Base-by-base conservation (phyloP, 2,113 vertebrate species). In the Pristiophorus japonicus region DNA sequence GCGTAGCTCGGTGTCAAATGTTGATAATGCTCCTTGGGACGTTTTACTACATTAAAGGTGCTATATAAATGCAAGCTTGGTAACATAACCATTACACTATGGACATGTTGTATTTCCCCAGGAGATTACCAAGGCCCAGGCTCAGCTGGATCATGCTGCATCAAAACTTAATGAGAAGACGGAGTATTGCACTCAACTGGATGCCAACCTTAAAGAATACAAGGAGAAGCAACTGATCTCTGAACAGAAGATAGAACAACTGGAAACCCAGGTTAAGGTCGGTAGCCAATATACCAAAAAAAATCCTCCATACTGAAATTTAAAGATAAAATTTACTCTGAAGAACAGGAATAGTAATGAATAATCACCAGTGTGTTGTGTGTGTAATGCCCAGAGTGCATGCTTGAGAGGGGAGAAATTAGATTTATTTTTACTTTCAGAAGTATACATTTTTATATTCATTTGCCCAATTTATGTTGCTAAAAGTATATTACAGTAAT, bases 181-280 rank as follows among this genome's bases (percentile, higher is more conserved):
- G 95, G 98, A 99, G 75, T 98, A 98, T 95, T 98, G 98, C 96
- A 96, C 95, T 95, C 99, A 99, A 97, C 96, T 99, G 95, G 99
- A 99, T 97, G 96, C 96, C 96, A 97, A 0, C 96, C 97, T 99
- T 90, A 99, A 99, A 96, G 99, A 99, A 85, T 97, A 97, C 97
- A 99, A 98, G 97, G 99, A 99, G 96, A 98, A 98, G 96, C 96
- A 97, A 16, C 96, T 99, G 96, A 97, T 97, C 96, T 97, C 98
- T 96, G 99, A 99, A 62, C 99, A 99, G 96, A 98, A 97, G 94
- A 96, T 96, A 0, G 99, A 99, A 97, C 98, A 98, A 45, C 97
- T 99, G 65, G 98, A 98, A 97, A 98, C 97, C 30, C 98, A 98
- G 59, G 96, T 97, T 95, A 99, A 99, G 98, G 99, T 99, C n/a